Conservation (phyloP, 2,888 invertebrate species). For the Andrena flavipes region DNA sequence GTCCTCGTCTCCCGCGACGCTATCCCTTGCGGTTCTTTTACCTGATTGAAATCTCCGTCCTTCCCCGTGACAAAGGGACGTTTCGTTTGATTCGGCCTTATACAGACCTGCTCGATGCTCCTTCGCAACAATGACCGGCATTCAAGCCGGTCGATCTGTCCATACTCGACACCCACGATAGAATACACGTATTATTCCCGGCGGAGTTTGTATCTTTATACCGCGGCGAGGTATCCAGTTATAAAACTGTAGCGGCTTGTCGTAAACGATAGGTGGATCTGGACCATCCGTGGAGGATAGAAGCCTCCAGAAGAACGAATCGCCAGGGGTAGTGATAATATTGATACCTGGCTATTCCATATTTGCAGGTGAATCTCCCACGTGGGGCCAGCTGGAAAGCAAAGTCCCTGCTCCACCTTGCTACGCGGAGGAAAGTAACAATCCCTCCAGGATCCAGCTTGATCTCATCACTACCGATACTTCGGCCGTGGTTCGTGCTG, state of each 20-base stretch:
- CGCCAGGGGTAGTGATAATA: no score
- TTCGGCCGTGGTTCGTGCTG: conserved; percentile 60
- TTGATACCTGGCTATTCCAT: no score
- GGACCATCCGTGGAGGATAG: no score
- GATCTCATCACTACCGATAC: conserved; percentile 52
- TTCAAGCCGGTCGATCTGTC: background rate
- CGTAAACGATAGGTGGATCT: no score
- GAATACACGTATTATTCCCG: background rate
- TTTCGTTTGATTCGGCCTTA: background rate
- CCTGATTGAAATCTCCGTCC: conserved; percentile 55
- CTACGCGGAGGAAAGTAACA: conserved; percentile 28
- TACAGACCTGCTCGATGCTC: background rate
- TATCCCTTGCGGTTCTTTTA: conserved; percentile 53
- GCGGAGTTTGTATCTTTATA: background rate
- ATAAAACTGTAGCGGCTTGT: no score
- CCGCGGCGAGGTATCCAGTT: background rate
- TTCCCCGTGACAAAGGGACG: conserved; percentile 22
- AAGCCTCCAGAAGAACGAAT: no score
- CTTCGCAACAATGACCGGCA: background rate
- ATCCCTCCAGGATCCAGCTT: conserved; percentile 21
- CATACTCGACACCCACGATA: background rate
- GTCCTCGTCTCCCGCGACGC: conserved; percentile 58
- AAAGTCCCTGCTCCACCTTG: background rate
- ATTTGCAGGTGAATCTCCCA: background rate
- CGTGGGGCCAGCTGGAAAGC: background rate